phyloP scores from a whole-genome alignment of 1,140 invertebrate genomes.

The Glomeris maerens region DNA sequence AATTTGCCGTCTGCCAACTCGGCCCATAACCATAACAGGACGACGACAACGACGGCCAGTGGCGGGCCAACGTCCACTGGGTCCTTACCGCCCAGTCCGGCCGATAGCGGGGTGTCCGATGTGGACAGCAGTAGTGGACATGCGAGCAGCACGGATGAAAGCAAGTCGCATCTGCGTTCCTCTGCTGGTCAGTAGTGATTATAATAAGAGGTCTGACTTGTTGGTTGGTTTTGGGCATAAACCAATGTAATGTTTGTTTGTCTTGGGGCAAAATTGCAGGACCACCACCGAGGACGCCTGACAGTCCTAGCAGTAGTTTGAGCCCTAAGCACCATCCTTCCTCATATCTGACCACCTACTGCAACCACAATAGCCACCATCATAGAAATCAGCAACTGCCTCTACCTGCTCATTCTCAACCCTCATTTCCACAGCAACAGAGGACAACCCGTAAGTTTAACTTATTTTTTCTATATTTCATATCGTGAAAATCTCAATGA shows the following conservation, averaged over 20 bases:
- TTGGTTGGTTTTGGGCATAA: too few relatives aligned
- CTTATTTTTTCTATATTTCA: too few relatives aligned
- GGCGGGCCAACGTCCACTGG: slow-evolving; percentile 39
- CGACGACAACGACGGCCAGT: slow-evolving; percentile 15
- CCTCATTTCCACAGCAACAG: slow-evolving; percentile 17
- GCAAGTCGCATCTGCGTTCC: slow-evolving; percentile 58
- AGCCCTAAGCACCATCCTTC: slow-evolving; percentile 16
- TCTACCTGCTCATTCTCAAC: slow-evolving; percentile 19
- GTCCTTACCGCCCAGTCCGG: slow-evolving; percentile 88
- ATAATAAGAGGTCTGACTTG: too few relatives aligned
- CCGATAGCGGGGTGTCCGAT: slow-evolving; percentile 91
- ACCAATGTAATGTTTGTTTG: too few relatives aligned
- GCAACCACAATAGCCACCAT: slow-evolving; percentile 16
- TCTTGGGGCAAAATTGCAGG: background rate
- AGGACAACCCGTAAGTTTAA: too few relatives aligned
- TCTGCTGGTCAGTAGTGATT: too few relatives aligned
- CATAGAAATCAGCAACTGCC: slow-evolving; percentile 11
- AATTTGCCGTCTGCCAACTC: slow-evolving; percentile 14
- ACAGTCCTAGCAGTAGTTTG: slow-evolving; percentile 33
- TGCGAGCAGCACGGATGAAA: slow-evolving; percentile 68
- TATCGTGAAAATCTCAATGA: too few relatives aligned
- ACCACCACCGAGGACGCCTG: slow-evolving; percentile 35
- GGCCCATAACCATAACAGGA: slow-evolving; percentile 16
- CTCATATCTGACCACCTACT: slow-evolving; percentile 7
- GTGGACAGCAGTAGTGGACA: slow-evolving; percentile 85